These are phyloP conservation scores for Oenanthe oenanthe DNA, from an alignment of 2,113 vertebrate genomes.

Conservation along the genomic window DNA sequence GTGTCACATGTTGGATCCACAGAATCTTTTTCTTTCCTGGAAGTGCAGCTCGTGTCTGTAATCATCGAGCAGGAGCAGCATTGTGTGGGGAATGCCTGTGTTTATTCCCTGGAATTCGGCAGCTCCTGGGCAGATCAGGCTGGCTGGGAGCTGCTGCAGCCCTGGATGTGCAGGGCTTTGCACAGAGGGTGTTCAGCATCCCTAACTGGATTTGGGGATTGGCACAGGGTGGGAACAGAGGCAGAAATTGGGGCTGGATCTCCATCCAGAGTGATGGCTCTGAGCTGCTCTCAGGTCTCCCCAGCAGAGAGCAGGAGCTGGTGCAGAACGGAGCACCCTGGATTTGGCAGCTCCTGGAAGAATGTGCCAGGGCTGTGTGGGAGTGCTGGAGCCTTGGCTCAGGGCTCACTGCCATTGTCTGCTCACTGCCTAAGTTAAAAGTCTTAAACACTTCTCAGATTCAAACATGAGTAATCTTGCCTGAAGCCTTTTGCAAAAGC, in stretches of 20 bases:
- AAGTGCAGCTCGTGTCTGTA: background rate
- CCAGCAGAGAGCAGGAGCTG: slow-evolving; percentile 15
- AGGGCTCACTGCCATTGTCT: slow-evolving; percentile 77
- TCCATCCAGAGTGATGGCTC: background rate
- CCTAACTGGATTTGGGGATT: slow-evolving; percentile 29
- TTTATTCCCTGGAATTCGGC: slow-evolving; percentile 15
- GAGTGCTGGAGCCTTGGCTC: slow-evolving; percentile 73
- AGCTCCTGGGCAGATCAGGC: background rate
- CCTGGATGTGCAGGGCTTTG: slow-evolving; percentile 7
- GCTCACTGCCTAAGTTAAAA: slow-evolving; percentile 77
- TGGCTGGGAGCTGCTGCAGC: background rate
- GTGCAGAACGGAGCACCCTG: slow-evolving; percentile 73
- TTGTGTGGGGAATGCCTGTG: background rate
- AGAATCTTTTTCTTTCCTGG: background rate
- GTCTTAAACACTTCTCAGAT: slow-evolving; percentile 49
- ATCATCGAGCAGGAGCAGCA: background rate
- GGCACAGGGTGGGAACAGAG: background rate
- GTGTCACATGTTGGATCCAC: background rate
- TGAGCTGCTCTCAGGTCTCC: slow-evolving; percentile 46
- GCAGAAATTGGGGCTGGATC: background rate
- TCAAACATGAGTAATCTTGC: slow-evolving; percentile 54
- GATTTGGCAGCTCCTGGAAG: slow-evolving; percentile 75
- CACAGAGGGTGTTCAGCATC: background rate
- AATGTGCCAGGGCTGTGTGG: slow-evolving; percentile 74
- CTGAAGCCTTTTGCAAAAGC: slow-evolving; percentile 53